Evolutionary conservation across 2,797 vertebrate species (phyloP).

Genomic region (Tragopan temminckii): DNA sequence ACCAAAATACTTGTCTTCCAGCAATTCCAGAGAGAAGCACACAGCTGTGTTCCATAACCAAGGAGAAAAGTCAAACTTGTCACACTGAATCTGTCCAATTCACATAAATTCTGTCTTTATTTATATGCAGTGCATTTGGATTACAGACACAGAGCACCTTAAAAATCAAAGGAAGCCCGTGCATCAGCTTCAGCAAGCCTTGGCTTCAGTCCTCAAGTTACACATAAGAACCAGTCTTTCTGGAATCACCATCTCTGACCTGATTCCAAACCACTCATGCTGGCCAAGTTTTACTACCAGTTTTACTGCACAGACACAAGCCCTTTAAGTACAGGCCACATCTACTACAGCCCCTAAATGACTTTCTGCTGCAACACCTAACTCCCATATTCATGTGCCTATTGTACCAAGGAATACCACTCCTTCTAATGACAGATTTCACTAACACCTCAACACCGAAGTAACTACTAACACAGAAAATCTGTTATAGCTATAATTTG

Average conservation of each 20-base stretch:
- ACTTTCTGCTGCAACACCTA: background rate
- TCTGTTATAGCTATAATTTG: background rate
- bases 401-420: background rate
- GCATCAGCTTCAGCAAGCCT: background rate
- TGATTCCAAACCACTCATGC: background rate
- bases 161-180: constrained; percentile 34
- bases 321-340: background rate
- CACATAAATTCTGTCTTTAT: constrained; percentile 59
- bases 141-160: background rate
- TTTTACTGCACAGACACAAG: background rate
- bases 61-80: constrained; percentile 54
- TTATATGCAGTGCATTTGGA: background rate
- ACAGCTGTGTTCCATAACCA: constrained; percentile 46
- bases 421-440: background rate
- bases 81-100: constrained; percentile 58
- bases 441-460: background rate
- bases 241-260: background rate
- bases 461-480: background rate
- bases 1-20: constrained; percentile 44
- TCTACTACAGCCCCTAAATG: background rate
- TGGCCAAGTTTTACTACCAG: background rate
- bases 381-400: background rate
- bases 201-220: constrained; percentile 36
- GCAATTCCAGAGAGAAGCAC: background rate
- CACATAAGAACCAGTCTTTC: background rate